Base-by-base conservation (phyloP, 64 coral and sea anemone species). In the Platygyra sinensis region DNA sequence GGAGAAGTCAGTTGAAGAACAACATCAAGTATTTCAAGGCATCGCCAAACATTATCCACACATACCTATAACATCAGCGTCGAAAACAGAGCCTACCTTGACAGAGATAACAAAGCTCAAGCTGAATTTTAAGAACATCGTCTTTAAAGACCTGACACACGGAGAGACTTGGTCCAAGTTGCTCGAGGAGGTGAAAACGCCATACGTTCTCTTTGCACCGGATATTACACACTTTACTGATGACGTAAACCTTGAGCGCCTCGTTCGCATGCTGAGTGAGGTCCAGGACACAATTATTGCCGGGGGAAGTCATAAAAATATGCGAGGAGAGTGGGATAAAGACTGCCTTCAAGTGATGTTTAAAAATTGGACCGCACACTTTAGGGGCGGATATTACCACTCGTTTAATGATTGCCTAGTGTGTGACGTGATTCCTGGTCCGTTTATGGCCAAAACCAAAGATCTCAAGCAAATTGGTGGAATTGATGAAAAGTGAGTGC, bases 261-360 rank as follows among this genome's bases (percentile, higher is more conserved):
- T 98, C 18, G 77, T 95, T 22, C 91, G 96, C 22, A 61, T 95
- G 2, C 54, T 98, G 18, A 95, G 91, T 60, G 80, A 92, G 16
- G 91, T 86, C 72, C 69, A 90, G 0, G 91, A 98, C 8, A 82
- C 88, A 5, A 31, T 93, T 20, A 77, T 98, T 30, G 94, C 88
- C 17, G 93, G 93, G 19, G 96, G 96, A 5, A 90, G 90, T 11
- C 88, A 93, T 76, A 87, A 90, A 12, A 88, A 92, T 60, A 84
- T 78, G 51, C 82, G 82, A 1, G 96, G 93, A 27, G 50, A 91
- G 33, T 98, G 96, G 96, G 91, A 85, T 61, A 95, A 95, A 38
- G 96, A 93, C 8, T 98, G 96, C 79, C 93, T 90, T 31, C 96
- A 98, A 64, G 89, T 94, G 7, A 86, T 57, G 19, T 88, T 98